Evolutionary conservation across 2,797 vertebrate genomes (phyloP).

Genomic region (Echeneis naucrates): DNA sequence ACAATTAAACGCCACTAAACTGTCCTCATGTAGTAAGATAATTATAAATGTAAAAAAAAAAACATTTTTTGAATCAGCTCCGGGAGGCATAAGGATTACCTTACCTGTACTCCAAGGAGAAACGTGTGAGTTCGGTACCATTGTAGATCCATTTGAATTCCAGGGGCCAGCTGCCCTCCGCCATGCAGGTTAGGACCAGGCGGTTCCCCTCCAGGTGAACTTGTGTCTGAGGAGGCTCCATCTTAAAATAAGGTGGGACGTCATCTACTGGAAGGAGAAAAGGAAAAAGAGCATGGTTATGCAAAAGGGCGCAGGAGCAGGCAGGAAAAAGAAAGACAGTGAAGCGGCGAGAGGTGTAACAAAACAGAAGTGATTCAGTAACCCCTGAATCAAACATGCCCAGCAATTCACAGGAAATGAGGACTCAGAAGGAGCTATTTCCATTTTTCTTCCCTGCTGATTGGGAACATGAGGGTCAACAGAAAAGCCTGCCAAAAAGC

Average conservation of each 20-base stretch:
- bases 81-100: slow-evolving; percentile 24
- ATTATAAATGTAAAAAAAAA: slow-evolving; percentile 61
- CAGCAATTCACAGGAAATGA: slow-evolving; percentile 66
- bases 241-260: slow-evolving; percentile 97
- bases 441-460: slow-evolving; percentile 73
- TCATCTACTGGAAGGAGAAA: slow-evolving; percentile 85
- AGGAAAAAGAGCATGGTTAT: background rate
- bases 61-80: slow-evolving; percentile 23
- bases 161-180: slow-evolving; percentile 98
- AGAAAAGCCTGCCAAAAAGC: slow-evolving; percentile 73
- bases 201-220: slow-evolving; percentile 97
- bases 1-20: slow-evolving; percentile 78
- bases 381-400: slow-evolving; percentile 50
- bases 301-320: slow-evolving; percentile 4
- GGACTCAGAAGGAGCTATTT: slow-evolving; percentile 69
- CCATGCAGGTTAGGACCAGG: slow-evolving; percentile 98
- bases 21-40: slow-evolving; percentile 63
- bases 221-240: slow-evolving; percentile 93
- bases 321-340: slow-evolving; percentile 24
- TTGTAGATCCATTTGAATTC: slow-evolving; percentile 99
- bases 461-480: slow-evolving; percentile 82
- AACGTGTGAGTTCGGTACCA: slow-evolving; percentile 91
- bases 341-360: slow-evolving; percentile 26
- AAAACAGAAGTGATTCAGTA: slow-evolving; percentile 51
- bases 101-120: slow-evolving; percentile 97